These are phyloP conservation scores for Leptodirus hochenwartii DNA, from an alignment of 2,888 invertebrate genomes.

Conservation along the genomic window DNA sequence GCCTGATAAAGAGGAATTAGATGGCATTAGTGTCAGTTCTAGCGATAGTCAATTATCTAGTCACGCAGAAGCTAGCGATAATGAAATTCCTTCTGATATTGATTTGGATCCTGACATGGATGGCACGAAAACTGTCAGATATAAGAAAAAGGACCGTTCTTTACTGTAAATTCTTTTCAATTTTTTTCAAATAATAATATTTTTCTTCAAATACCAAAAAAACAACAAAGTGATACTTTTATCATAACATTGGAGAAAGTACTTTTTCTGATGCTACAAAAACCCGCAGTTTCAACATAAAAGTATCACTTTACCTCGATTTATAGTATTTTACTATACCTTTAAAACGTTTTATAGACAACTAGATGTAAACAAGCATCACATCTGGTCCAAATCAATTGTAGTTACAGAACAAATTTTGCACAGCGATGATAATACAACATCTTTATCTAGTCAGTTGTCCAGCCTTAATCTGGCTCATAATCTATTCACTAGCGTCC, in stretches of 20 bases:
- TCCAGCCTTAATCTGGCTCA: constrained; percentile 72
- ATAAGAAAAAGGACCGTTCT: constrained; percentile 24
- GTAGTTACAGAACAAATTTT: constrained; percentile 47
- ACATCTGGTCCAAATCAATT: constrained; percentile 52
- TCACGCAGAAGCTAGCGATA: constrained; percentile 21
- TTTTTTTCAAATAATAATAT: constrained; percentile 1
- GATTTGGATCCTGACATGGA: constrained; percentile 25
- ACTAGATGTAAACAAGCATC: constrained; percentile 52
- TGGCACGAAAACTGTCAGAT: constrained; percentile 19
- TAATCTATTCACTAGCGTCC: constrained; percentile 77
- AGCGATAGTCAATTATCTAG: constrained; percentile 27
- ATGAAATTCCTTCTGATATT: constrained; percentile 18
- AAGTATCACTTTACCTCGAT: no score
- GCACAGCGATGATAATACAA: constrained; percentile 35
- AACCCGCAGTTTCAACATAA: no score
- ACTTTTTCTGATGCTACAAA: neutral
- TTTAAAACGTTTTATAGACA: constrained; percentile 30
- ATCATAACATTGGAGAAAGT: neutral
- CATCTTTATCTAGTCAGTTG: constrained; percentile 43
- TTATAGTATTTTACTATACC: no score
- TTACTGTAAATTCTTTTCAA: constrained; percentile 18
- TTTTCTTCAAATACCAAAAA: no score
- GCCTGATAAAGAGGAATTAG: constrained; percentile 21
- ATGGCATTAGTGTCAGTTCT: constrained; percentile 25
- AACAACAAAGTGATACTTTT: no score